Percentiles rank a stretch among this genome's conserved stretches.
phyloP scores from a whole-genome alignment of 1,140 invertebrate genomes.

The Bombus turneri region DNA sequence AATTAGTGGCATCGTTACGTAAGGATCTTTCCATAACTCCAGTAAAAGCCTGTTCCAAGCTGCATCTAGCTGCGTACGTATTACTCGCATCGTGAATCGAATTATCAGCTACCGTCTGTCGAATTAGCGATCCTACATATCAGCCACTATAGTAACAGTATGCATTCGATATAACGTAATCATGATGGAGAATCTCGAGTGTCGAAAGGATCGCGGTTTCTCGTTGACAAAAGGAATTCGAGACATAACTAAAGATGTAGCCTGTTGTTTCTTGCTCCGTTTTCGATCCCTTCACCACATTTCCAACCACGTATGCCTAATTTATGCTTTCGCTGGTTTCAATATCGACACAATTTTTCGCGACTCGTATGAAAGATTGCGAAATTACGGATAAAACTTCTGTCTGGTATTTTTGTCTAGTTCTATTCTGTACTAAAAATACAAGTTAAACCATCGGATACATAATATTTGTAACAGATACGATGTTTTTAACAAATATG shows the following conservation, averaged over 20 bases:
- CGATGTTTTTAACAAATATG: too few species aligned
- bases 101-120: conserved; percentile 40
- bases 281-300: neutral
- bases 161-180: conserved; percentile 58
- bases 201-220: neutral
- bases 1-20: conserved; percentile 29
- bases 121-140: conserved; percentile 39
- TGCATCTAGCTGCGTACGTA: neutral
- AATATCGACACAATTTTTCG: neutral
- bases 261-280: conserved; percentile 27
- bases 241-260: conserved; percentile 33
- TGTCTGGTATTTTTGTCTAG: too few species aligned
- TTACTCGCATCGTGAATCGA: conserved; percentile 23
- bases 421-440: too few species aligned
- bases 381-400: too few species aligned
- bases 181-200: conserved; percentile 52
- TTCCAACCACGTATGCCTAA: conserved; percentile 16
- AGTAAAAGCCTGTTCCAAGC: neutral
- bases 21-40: conserved; percentile 31
- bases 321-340: conserved; percentile 18
- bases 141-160: conserved; percentile 44
- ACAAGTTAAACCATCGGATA: too few species aligned
- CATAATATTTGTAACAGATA: too few species aligned
- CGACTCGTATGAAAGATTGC: too few species aligned
- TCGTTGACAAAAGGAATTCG: conserved; percentile 41